Conservation (phyloP, 2,113 vertebrate species). For the Daboia siamensis region DNA sequence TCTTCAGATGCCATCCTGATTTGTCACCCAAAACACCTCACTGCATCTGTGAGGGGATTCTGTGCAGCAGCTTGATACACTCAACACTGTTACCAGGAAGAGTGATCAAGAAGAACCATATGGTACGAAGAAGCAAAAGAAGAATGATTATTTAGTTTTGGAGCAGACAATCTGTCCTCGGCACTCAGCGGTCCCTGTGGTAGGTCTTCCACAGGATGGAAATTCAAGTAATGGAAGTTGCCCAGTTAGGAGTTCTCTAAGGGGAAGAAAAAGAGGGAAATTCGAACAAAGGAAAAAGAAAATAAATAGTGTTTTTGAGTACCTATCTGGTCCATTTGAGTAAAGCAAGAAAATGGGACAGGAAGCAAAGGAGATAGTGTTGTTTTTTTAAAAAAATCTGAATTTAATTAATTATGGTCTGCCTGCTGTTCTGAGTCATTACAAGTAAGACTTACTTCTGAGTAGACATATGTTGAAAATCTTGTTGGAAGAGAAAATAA, state of each 20-base stretch:
- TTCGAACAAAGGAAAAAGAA: background rate
- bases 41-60: background rate
- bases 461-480: background rate
- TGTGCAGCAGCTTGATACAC: background rate
- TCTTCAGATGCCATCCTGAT: background rate
- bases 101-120: background rate
- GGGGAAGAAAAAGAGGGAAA: background rate
- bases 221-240: background rate
- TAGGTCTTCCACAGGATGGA: background rate
- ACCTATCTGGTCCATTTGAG: background rate
- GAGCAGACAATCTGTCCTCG: background rate
- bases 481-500: background rate
- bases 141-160: background rate
- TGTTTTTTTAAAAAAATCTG: background rate
- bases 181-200: background rate
- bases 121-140: background rate
- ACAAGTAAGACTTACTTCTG: background rate
- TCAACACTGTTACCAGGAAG: background rate
- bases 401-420: background rate
- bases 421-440: background rate
- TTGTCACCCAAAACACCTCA: background rate
- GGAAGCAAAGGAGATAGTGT: background rate
- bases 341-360: background rate
- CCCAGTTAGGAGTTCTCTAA: too few relatives aligned
- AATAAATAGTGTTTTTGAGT: background rate